These are phyloP conservation scores for Pelmatolapia mariae DNA, from an alignment of 2,113 vertebrate genomes.

Conservation along the genomic window DNA sequence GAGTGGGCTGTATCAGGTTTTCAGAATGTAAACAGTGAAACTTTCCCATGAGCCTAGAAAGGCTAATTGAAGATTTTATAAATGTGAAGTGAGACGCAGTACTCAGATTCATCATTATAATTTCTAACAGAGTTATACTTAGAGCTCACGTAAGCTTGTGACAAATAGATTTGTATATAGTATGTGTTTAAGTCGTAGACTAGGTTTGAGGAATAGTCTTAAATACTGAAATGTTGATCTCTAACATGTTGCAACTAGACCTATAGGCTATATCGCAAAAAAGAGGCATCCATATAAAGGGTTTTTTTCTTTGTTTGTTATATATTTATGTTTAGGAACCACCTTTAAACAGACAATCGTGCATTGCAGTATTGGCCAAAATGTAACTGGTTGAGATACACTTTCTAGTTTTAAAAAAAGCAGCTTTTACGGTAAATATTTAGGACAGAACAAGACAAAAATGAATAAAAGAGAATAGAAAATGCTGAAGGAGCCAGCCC, in stretches of 20 bases:
- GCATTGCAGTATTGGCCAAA: not conserved
- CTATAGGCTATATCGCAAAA: not conserved
- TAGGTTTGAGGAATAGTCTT: not conserved
- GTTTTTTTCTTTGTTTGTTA: fast-evolving
- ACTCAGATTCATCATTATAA: not conserved
- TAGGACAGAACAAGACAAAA: not conserved
- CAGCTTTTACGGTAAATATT: not conserved
- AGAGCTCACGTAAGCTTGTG: not conserved
- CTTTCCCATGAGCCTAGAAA: not conserved
- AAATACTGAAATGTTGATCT: not conserved
- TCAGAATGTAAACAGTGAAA: constrained; percentile 18
- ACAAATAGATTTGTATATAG: not conserved
- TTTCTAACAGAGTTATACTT: not conserved
- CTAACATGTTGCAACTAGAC: not conserved
- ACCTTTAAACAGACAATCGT: not conserved
- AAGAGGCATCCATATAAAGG: not conserved
- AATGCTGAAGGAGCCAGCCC: not conserved
- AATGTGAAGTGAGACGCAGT: not conserved
- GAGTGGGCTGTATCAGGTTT: not conserved
- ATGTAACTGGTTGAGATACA: fast-evolving
- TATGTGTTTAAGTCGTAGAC: not conserved
- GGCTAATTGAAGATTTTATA: not conserved
- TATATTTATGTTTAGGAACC: not conserved
- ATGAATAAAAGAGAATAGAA: not conserved
- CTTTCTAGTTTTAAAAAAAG: not conserved